Conservation (phyloP, 2,888 invertebrate genomes). For the Eristalis pertinax region DNA sequence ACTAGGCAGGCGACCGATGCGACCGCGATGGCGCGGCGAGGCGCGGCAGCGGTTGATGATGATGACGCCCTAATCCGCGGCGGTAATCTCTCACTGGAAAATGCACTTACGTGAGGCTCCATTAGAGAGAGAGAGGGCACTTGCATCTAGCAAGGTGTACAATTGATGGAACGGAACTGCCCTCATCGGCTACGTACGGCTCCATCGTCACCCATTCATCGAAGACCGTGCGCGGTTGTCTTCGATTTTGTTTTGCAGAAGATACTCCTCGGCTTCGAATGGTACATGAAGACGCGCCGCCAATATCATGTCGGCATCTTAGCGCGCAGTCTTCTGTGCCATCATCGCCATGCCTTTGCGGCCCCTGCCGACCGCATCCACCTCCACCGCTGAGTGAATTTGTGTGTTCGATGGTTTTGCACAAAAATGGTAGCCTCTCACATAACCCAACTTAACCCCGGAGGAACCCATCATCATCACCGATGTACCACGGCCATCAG, state of each 20-base stretch:
- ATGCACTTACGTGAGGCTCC: constrained; percentile 68
- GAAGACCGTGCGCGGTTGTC: constrained; percentile 24
- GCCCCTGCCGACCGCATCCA: constrained; percentile 25
- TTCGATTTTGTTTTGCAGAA: constrained; percentile 29
- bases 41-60: not conserved
- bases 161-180: constrained; percentile 69
- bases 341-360: constrained; percentile 36
- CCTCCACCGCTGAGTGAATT: constrained; percentile 66
- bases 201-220: constrained; percentile 70
- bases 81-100: constrained; percentile 71
- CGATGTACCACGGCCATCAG: constrained; percentile 33
- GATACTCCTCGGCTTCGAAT: constrained; percentile 38
- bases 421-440: constrained; percentile 71
- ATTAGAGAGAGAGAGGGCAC: constrained; percentile 49
- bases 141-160: constrained; percentile 60
- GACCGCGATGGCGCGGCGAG: no score
- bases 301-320: constrained; percentile 70
- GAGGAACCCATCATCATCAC: constrained; percentile 64
- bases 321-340: constrained; percentile 57
- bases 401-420: constrained; percentile 69
- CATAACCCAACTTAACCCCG: constrained; percentile 71
- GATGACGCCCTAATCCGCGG: constrained; percentile 65
- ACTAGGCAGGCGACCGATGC: constrained; percentile 19
- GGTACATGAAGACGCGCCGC: constrained; percentile 8
- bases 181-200: constrained; percentile 13